Base-by-base conservation (phyloP, 2,888 invertebrate species). In the Meiosimyza decipiens region DNA sequence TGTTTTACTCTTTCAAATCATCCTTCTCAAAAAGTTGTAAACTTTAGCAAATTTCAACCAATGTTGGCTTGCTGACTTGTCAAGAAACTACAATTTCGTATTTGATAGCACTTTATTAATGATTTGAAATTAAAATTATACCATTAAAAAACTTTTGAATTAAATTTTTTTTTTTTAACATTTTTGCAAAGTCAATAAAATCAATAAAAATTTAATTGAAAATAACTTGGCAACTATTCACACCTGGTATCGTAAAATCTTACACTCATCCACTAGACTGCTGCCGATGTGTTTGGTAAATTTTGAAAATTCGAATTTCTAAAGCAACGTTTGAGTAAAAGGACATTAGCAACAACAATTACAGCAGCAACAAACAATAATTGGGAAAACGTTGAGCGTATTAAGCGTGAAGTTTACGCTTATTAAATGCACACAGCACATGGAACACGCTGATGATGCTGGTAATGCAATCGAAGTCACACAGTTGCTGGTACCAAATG, bases 351-450 rank as follows among this genome's bases (percentile, higher is more conserved):
- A 54, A 73, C 51, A 9, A 68, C 65, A 67, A 71, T 60, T 55
- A 65, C 71, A 74, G 71, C 60, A 69, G 62, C 72, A 74, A 70
- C 59, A 9, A 59, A 68, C 57, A 59, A 65, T 52, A 74, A 70
- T 40, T 40, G 40, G 40, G 40, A 71, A 73, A 71, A 72, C 73
- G 76, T 80, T 78, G 79, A 80, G 78, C 76, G 81, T 80, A 84
- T 85, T 84, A 84, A 83, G 84, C 84, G 84, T 84, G 84, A 84
- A 84, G 82, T 84, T 84, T 82, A 84, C 84, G 84, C 84, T 81
- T 84, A 83, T 85, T 84, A 84, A 81, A 60, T 55, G 69, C 65
- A 68, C 54, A 64, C 15, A 22, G 47, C 16, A 51, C 51, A 62
- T 28, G 59, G 59, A 59, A 59, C 2, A 22, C n/a, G 18, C 18